Evolutionary conservation across 1,140 invertebrate genomes (phyloP), one percentile per base, ranked within the genome.

Genomic region (Copidosoma floridanum): DNA sequence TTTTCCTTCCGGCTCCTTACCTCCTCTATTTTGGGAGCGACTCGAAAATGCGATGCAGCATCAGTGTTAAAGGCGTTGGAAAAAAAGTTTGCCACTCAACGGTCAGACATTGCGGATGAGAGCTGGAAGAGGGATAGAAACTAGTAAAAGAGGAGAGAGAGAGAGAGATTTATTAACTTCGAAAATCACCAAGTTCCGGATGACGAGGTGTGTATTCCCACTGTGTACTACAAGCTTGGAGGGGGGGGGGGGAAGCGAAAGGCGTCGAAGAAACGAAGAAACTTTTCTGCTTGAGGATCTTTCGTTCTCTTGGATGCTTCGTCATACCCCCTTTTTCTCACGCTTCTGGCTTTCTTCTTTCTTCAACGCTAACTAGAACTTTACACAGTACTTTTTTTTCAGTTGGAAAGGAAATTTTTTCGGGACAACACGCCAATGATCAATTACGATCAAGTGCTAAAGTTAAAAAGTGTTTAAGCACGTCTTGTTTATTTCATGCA

Each of bases 111-210:
- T n/a, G n/a, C n/a, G n/a, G n/a, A n/a, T n/a, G n/a, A n/a, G n/a
- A n/a, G n/a, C n/a, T n/a, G n/a, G n/a, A n/a, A n/a, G n/a, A n/a
- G n/a, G n/a, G n/a, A n/a, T n/a, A n/a, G n/a, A n/a, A n/a, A n/a
- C n/a, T n/a, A n/a, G n/a, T n/a, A n/a, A n/a, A n/a, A n/a, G n/a
- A n/a, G n/a, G 40, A 48, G 26, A 47, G 44, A 37, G 48, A 37
- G 16, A 57, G 46, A n/a, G 44, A 57, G 44, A 57, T 57, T 57
- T 57, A 57, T 57, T 57, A 57, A 48, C 44, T 57, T 57, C 35
- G 55, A 48, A 57, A 48, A 48, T 48, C 46, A 46, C 44, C 44
- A 48, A 48, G 41, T 56, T 35, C 14, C 41, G 41, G 47, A 56
- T 56, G 41, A 46, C 37, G 54, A 18, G 16, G 18, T 32, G 40